Evolutionary conservation across 2,888 invertebrate species (phyloP), one percentile per base, ranked within the genome.

Genomic region (Rhagophthalmus giganteus): DNA sequence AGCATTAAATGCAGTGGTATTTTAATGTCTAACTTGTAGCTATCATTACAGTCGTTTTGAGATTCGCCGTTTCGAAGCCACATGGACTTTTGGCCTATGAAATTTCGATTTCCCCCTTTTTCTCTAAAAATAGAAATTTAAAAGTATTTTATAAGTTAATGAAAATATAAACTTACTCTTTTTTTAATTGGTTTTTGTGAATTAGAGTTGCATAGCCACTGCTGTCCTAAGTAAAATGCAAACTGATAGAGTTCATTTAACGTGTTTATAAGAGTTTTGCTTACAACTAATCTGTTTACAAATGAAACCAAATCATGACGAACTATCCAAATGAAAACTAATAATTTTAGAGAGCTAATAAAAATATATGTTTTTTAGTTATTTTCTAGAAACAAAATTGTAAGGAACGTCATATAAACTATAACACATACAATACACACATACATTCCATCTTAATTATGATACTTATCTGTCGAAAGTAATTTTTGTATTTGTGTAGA

Each of bases 61-160:
- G 75, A 82, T 79, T 79, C 84, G 63, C 66, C 78, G 73, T 70
- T 76, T 71, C 75, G 86, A 81, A 79, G 88, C 87, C 78, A 86
- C 87, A 78, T 90, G 90, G 77, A 88, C 84, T 79, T 92, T 92
- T 81, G 88, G 86, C 82, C 90, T 82, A 79, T 89, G 85, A 82
- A 91, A 90, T 78, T 87, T 87, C 78, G 87, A 83, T 76, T 83
- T 81, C 78, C 80, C 82, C 83, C 85, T 76, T 78, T 84, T 81
- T 83, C 86, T 86, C 87, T 87, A 75, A 51, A 71, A 67, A 39
- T 39, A 32, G 49, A 50, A 10, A n/a, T 2, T 15, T n/a, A n/a
- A n/a, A n/a, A n/a, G n/a, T n/a, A n/a, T n/a, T n/a, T n/a, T n/a
- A n/a, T n/a, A n/a, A n/a, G 3, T 27, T 27, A 4, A 5, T 27